Conservation (phyloP, 2,888 invertebrate species). For the Brachyptera putata region DNA sequence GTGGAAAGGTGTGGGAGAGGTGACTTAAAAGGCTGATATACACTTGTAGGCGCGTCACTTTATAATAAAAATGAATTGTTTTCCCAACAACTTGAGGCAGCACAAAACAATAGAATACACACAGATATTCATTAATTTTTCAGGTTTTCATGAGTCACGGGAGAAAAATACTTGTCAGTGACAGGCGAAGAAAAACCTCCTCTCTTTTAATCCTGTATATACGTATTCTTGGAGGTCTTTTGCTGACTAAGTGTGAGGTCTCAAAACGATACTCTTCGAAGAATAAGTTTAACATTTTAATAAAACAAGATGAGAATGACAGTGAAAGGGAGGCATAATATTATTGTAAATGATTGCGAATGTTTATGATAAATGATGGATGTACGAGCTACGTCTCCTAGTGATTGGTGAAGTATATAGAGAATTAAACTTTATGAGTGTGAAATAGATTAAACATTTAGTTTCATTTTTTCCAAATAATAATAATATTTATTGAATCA, state of each 20-base stretch:
- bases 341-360: no score
- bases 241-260: background rate
- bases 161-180: slow-evolving; percentile 6
- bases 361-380: no score
- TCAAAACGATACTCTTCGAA: background rate
- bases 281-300: slow-evolving; percentile 3
- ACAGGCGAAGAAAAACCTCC: background rate
- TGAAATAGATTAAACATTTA: no score
- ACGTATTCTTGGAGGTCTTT: slow-evolving; percentile 2
- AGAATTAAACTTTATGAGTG: no score
- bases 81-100: slow-evolving; percentile 4
- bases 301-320: background rate
- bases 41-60: slow-evolving; percentile 6
- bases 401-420: no score
- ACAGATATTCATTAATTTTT: slow-evolving; percentile 4
- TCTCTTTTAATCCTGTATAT: background rate
- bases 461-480: no score
- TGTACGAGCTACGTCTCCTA: no score
- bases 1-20: no score
- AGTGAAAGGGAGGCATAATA: slow-evolving; percentile 3
- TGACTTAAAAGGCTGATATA: no score
- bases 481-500: no score
- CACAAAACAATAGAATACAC: slow-evolving; percentile 6
- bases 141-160: slow-evolving; percentile 8
- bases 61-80: slow-evolving; percentile 1